A percentile compares a stretch with the other conserved stretches of the same genome.
Conservation (phyloP, 2,888 invertebrate species). For the Eristalis arbustorum region DNA sequence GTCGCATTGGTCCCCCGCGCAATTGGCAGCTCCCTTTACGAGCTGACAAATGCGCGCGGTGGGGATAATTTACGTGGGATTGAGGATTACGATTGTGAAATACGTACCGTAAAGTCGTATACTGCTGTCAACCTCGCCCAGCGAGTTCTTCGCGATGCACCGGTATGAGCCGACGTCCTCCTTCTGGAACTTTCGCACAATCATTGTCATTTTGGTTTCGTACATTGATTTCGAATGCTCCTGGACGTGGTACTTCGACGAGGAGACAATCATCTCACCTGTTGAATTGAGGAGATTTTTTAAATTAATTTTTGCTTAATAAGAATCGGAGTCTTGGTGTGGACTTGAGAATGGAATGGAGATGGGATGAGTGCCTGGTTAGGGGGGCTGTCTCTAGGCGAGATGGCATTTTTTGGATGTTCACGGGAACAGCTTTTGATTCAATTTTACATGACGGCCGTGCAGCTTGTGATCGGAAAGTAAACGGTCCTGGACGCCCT, state of each 20-base stretch:
- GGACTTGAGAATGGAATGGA: neutral
- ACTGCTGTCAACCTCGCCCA: slow-evolving; percentile 93
- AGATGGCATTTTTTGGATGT: too few species aligned
- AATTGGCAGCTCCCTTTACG: slow-evolving; percentile 48
- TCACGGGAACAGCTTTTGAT: too few species aligned
- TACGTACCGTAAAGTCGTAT: slow-evolving; percentile 91
- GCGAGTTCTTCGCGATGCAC: slow-evolving; percentile 92
- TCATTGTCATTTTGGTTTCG: slow-evolving; percentile 90
- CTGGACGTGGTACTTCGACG: slow-evolving; percentile 89
- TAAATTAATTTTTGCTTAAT: neutral
- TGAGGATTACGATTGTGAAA: slow-evolving; percentile 27
- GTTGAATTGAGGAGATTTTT: slow-evolving; percentile 72
- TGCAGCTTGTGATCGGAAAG: too few species aligned
- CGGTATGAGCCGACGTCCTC: slow-evolving; percentile 90
- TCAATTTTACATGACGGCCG: too few species aligned
- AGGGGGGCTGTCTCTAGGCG: too few species aligned
- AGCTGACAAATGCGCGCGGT: slow-evolving; percentile 43
- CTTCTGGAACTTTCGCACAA: slow-evolving; percentile 86
- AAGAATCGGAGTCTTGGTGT: neutral
- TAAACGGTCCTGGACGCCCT: too few species aligned
- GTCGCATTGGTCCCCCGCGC: neutral
- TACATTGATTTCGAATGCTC: slow-evolving; percentile 87
- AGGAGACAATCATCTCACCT: slow-evolving; percentile 92
- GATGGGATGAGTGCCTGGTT: too few species aligned
- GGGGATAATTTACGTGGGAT: slow-evolving; percentile 51